Evolutionary conservation across 2,113 vertebrate genomes (phyloP).

Genomic region (Pluvialis apricaria): DNA sequence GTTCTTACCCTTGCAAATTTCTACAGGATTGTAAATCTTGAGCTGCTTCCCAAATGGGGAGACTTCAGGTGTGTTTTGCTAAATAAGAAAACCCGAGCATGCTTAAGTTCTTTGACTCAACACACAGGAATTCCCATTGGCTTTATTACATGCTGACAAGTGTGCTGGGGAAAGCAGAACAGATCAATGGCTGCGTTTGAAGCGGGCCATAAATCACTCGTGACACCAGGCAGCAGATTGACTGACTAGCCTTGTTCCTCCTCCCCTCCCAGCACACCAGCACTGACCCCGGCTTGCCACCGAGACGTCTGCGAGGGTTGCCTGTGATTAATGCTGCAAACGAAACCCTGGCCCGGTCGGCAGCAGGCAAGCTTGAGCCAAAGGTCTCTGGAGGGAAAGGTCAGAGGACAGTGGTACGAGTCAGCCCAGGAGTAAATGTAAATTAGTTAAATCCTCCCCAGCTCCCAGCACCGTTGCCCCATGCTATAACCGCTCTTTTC

Average conservation of each 20-base stretch:
- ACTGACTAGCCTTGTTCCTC: conserved; percentile 1
- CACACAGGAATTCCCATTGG: conserved; percentile 39
- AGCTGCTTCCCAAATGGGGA: conserved; percentile 48
- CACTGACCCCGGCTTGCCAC: not conserved
- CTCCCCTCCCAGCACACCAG: not conserved
- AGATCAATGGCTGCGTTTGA: conserved; percentile 52
- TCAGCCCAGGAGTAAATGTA: not conserved
- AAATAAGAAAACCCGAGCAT: conserved; percentile 44
- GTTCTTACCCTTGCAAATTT: conserved; percentile 53
- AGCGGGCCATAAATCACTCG: not conserved
- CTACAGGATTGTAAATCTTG: conserved; percentile 62
- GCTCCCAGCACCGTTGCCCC: not conserved
- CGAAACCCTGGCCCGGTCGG: not conserved
- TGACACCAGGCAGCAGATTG: conserved; percentile 60
- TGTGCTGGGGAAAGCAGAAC: conserved; percentile 15
- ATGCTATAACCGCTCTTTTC: not conserved
- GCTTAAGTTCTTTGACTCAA: conserved; percentile 50
- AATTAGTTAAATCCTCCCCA: not conserved
- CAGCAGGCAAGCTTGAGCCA: not conserved
- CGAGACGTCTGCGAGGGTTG: not conserved
- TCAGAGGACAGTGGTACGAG: not conserved
- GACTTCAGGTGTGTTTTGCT: conserved; percentile 59
- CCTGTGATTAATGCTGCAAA: not conserved
- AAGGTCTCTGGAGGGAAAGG: not conserved
- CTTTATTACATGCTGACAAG: conserved; percentile 28